Evolutionary conservation across 2,888 invertebrate genomes (phyloP), one percentile per base, ranked within the genome.

Genomic region (Agrochola lychnidis): DNA sequence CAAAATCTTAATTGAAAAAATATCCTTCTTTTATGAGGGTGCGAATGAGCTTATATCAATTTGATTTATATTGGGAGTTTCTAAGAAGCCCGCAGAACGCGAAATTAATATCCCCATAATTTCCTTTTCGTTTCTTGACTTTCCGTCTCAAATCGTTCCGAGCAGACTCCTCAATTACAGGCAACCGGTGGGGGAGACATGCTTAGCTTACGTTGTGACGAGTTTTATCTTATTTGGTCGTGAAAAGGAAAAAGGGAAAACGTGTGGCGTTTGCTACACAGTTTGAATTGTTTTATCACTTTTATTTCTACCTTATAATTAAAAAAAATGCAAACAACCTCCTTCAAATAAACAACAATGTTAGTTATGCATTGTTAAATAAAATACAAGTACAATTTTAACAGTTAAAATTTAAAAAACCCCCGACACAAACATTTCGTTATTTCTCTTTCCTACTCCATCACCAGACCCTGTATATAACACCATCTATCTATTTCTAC

Each of bases 81-180:
- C 63, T 76, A 22, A 72, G 73, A 85, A 85, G 40, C 68, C 53
- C 5, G 16, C 22, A 70, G 68, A 76, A 78, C 51, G 57, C 59
- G 64, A 73, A 72, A 79, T 77, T 80, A 86, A 80, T 84, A 70
- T 80, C 57, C n/a, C 40, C 45, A 61, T 81, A 79, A 48, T 77
- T 79, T 45, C 14, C 14, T 4, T 45, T 45, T 45, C 45, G 2
- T 45, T 45, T 45, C 45, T 77, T 30, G 63, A 66, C 57, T 74
- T 76, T 72, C 45, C 67, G 22, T 45, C 53, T 48, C 22, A 48
- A 79, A 79, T 61, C 61, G 75, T 57, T 70, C 22, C 19, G 73
- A 57, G 40, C 68, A 48, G 57, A 72, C 67, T 72, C 25, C 51
- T 45, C 71, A 74, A 74, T 83, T 70, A 80, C 78, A 57, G 59